A percentile compares a stretch with the other conserved stretches of the same genome.
phyloP scores from a whole-genome alignment of 2,797 vertebrate species.

The Anniella stebbinsi region DNA sequence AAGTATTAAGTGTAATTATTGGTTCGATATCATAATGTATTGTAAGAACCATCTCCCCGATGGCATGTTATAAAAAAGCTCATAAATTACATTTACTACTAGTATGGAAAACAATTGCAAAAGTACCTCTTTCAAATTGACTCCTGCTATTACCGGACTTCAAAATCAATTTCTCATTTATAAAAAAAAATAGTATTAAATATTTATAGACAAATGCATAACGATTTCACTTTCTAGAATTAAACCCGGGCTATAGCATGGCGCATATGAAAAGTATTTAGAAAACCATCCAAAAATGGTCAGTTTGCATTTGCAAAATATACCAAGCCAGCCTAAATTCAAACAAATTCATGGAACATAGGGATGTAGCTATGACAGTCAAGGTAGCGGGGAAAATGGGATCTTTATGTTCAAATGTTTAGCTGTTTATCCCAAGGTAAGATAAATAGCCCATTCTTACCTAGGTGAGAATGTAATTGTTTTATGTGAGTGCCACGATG shows the following conservation, averaged over 20 bases:
- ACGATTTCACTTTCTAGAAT: conserved; percentile 54
- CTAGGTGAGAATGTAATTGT: neutral
- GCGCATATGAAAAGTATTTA: conserved; percentile 38
- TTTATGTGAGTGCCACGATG: neutral
- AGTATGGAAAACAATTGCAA: conserved; percentile 59
- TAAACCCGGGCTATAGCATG: conserved; percentile 17
- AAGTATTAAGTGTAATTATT: conserved; percentile 42
- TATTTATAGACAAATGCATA: conserved; percentile 63
- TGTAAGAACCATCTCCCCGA: conserved; percentile 56
- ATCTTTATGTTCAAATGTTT: neutral
- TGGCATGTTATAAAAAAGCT: conserved; percentile 55
- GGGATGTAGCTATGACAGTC: neutral
- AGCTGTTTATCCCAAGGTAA: neutral
- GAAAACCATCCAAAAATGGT: conserved; percentile 15
- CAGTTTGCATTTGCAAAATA: conserved; percentile 41
- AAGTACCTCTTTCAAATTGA: conserved; percentile 58
- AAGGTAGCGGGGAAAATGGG: neutral
- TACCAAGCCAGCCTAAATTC: neutral
- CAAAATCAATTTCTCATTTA: conserved; percentile 58
- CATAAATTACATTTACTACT: conserved; percentile 66
- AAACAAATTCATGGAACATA: neutral
- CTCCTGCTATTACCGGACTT: conserved; percentile 49
- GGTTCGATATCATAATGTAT: conserved; percentile 38
- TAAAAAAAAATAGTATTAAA: conserved; percentile 64
- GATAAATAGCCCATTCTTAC: neutral